Evolutionary conservation across 2,888 invertebrate genomes (phyloP), one percentile per base, ranked within the genome.

Genomic region (Camptogramma bilineatum): DNA sequence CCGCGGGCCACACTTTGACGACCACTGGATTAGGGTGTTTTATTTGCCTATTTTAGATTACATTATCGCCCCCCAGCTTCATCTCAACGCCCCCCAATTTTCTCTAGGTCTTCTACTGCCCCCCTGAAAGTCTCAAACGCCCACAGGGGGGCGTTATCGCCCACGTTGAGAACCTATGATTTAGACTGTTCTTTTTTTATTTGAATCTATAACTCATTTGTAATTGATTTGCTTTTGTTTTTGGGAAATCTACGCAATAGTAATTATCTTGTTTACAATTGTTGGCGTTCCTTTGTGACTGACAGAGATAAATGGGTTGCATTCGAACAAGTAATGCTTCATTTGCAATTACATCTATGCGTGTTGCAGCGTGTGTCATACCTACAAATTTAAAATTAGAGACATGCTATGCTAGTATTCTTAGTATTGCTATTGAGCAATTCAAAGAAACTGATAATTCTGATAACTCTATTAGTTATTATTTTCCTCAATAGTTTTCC

Each of bases 171-270:
- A n/a, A n/a, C n/a, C n/a, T n/a, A n/a, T n/a, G n/a, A n/a, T n/a
- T n/a, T 31, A 44, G 51, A 55, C 50, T 28, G 61, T 31, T 50
- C 48, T 44, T 51, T 31, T 52, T 31, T n/a, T n/a, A n/a, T n/a
- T 31, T 52, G 51, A 31, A 44, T 50, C 61, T 50, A 48, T 46
- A 7, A 13, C 9, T 51, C 56, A 13, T 31, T 47, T 54, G 52
- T 21, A 9, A 39, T 59, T 52, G 52, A 48, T 52, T 58, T 19
- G 16, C 16, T 34, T 21, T 52, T 53, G 53, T 48, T 57, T 57
- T 62, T 52, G 56, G 56, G 47, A 51, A 57, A 52, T 47, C 46
- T 42, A 48, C 17, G 56, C 24, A 16, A 17, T 16, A 19, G 10
- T 39, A 54, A 51, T 19, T 46, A 57, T 9, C 28, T 39, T 39